These are phyloP conservation scores for Montipora capricornis DNA, from an alignment of 64 coral and sea anemone species.

Conservation along the genomic window DNA sequence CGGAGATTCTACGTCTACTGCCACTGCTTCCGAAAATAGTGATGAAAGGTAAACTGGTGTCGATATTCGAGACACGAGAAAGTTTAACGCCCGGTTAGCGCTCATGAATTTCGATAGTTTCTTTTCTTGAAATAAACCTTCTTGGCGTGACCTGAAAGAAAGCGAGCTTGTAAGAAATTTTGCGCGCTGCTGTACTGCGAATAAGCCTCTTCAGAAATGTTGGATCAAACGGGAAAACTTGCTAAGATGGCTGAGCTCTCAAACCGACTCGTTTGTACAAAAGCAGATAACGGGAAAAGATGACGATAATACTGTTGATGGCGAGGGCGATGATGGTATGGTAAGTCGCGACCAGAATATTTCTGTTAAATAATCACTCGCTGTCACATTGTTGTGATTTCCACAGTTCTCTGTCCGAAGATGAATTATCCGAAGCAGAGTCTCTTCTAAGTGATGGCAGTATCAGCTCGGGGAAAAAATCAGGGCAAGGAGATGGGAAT, in stretches of 20 bases:
- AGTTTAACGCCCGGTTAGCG: no score
- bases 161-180: no score
- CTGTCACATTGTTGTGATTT: neutral
- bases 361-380: neutral
- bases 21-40: slow-evolving; percentile 21
- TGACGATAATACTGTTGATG: no score
- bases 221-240: no score
- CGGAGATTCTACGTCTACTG: slow-evolving; percentile 41
- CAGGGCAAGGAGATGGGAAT: slow-evolving; percentile 35
- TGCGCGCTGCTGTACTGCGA: no score
- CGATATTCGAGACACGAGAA: neutral
- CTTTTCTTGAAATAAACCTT: no score
- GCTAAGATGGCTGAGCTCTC: no score
- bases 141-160: no score
- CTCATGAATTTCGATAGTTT: no score
- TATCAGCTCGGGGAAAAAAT: slow-evolving; percentile 56
- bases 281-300: no score
- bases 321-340: neutral
- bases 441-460: slow-evolving; percentile 72
- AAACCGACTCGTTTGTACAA: no score
- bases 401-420: slow-evolving; percentile 52
- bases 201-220: no score
- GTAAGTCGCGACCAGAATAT: neutral
- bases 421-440: slow-evolving; percentile 54
- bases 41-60: slow-evolving; percentile 31